These are phyloP conservation scores for Brachionus paranguensis DNA, from an alignment of 1,140 invertebrate species.

Conservation along the genomic window DNA sequence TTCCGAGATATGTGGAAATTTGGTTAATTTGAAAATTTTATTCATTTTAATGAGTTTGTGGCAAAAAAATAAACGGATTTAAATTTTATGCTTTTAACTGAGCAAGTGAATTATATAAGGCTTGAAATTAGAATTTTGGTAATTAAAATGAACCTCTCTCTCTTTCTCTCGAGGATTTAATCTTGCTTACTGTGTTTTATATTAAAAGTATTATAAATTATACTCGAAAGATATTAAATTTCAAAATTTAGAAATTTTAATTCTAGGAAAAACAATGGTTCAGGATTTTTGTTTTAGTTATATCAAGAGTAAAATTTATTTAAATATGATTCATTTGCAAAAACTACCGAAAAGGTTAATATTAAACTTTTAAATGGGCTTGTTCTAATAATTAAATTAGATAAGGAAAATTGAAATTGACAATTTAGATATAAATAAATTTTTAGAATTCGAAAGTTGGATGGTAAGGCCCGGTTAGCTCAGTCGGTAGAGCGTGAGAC, in stretches of 20 bases:
- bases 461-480: not conserved
- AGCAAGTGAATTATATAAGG: not conserved
- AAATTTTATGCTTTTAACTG: not conserved
- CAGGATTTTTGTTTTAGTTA: not conserved
- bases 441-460: not conserved
- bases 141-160: not conserved
- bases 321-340: not conserved
- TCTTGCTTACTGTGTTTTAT: not conserved
- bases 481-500: not conserved
- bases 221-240: not conserved
- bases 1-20: not conserved
- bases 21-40: conserved; percentile 1
- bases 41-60: conserved; percentile 14
- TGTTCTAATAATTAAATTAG: not conserved
- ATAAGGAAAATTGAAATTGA: not conserved
- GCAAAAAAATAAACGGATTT: not conserved
- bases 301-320: not conserved
- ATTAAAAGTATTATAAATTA: not conserved
- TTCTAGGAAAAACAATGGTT: not conserved
- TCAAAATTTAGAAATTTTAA: not conserved
- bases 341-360: not conserved
- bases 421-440: not conserved
- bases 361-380: not conserved
- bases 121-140: not conserved
- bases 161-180: not conserved